Conservation (phyloP, 1,140 invertebrate genomes). For the Colletes latitarsis region DNA sequence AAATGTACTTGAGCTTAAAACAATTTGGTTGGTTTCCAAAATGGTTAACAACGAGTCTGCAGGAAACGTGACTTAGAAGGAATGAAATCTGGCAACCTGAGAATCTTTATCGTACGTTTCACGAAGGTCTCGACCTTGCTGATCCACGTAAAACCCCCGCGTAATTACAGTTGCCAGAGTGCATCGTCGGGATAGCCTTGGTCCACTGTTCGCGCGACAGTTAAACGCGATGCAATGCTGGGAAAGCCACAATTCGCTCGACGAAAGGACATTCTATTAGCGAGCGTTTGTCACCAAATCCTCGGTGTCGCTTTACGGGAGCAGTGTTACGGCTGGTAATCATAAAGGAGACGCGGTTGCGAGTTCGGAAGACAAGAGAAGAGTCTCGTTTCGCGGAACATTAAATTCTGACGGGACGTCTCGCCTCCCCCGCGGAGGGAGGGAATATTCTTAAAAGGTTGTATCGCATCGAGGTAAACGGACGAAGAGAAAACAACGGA, state of each 20-base stretch:
- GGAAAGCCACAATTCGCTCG: background rate
- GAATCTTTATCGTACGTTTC: no score
- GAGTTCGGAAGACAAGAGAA: conserved; percentile 22
- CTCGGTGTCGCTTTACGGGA: background rate
- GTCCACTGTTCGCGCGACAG: no score
- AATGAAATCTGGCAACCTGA: no score
- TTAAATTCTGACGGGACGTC: conserved; percentile 36
- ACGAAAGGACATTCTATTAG: conserved; percentile 20
- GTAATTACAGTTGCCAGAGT: no score
- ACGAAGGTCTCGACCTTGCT: background rate
- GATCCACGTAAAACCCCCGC: no score
- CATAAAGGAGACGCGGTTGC: conserved; percentile 23
- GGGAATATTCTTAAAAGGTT: conserved; percentile 46
- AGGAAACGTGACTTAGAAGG: no score
- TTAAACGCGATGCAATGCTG: background rate
- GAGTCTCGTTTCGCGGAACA: conserved; percentile 53
- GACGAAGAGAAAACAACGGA: conserved; percentile 18
- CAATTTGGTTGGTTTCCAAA: no score
- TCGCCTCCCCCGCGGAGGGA: background rate
- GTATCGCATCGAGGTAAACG: background rate
- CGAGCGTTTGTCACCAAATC: conserved; percentile 9
- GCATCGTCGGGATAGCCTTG: background rate
- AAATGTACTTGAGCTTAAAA: no score
- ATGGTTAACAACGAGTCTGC: no score
- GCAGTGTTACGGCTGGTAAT: background rate